Percentiles rank a stretch among this genome's conserved stretches.
Evolutionary conservation across 2,797 vertebrate genomes (phyloP).

Genomic region (Labeo calbasu): DNA sequence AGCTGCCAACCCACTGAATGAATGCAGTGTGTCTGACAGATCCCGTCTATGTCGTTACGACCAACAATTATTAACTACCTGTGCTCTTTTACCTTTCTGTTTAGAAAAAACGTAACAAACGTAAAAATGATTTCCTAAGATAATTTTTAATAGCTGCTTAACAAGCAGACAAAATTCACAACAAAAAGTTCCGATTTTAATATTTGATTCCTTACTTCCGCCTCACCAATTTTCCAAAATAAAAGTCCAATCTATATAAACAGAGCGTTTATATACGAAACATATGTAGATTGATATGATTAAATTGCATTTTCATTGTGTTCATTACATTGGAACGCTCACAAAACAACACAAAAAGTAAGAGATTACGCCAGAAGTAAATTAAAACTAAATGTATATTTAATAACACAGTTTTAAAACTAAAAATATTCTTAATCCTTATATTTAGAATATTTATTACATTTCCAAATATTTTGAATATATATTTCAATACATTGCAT

Average conservation of each 20-base stretch:
- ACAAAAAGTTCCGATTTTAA: neutral
- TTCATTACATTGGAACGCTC: neutral
- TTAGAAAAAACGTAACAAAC: neutral
- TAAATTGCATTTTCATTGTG: neutral
- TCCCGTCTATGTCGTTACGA: neutral
- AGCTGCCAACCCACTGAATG: neutral
- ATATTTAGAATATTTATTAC: neutral
- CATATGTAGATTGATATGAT: neutral
- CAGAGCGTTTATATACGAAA: no score
- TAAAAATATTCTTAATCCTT: neutral
- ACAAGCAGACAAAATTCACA: neutral
- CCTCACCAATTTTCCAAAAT: constrained; percentile 22
- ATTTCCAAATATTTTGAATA: neutral
- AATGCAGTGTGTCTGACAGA: constrained; percentile 5
- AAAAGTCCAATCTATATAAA: constrained; percentile 1
- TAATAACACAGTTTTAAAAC: neutral
- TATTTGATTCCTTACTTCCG: constrained; percentile 18
- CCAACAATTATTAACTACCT: neutral
- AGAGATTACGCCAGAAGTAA: neutral
- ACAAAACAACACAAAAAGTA: neutral
- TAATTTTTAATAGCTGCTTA: neutral
- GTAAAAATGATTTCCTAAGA: neutral
- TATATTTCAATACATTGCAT: neutral
- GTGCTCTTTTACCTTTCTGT: neutral
- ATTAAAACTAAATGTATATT: neutral